Percentiles rank a stretch among this genome's conserved stretches.
These are phyloP conservation scores for Lithophane ornitopus DNA, from an alignment of 2,888 invertebrate species.

Conservation along the genomic window DNA sequence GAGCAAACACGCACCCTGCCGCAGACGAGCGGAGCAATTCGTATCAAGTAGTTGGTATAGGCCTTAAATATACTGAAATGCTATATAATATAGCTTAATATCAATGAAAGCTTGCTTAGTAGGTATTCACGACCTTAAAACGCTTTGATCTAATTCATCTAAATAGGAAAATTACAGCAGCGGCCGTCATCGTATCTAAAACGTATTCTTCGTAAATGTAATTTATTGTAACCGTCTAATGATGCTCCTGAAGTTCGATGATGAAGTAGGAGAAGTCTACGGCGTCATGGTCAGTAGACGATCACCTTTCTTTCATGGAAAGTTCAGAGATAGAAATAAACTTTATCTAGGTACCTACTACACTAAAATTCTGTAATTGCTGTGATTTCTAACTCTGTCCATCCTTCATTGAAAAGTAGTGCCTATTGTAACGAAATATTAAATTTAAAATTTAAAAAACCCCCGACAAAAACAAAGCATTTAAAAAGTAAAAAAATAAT, in stretches of 20 bases:
- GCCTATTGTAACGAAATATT: too few species aligned
- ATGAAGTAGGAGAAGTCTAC: background rate
- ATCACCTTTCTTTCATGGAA: background rate
- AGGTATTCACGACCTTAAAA: background rate
- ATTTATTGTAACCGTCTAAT: background rate
- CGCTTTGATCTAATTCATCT: background rate
- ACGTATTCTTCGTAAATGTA: background rate
- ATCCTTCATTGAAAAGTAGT: too few species aligned
- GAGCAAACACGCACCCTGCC: slow-evolving; percentile 8
- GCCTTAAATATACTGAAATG: background rate
- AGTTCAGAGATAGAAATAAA: background rate
- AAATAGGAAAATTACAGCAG: background rate
- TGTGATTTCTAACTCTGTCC: background rate
- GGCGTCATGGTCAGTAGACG: background rate
- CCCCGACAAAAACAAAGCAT: too few species aligned
- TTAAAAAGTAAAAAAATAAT: too few species aligned
- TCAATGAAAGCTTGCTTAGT: slow-evolving; percentile 13
- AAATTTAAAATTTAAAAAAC: too few species aligned
- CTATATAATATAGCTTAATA: too few species aligned
- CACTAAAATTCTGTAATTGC: background rate
- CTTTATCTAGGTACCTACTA: background rate
- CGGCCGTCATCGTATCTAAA: background rate
- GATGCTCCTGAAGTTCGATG: background rate
- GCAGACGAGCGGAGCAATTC: background rate
- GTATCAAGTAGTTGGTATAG: background rate